These are phyloP conservation scores for Sminthurinus aureus DNA, from an alignment of 2,888 invertebrate species.

Conservation along the genomic window DNA sequence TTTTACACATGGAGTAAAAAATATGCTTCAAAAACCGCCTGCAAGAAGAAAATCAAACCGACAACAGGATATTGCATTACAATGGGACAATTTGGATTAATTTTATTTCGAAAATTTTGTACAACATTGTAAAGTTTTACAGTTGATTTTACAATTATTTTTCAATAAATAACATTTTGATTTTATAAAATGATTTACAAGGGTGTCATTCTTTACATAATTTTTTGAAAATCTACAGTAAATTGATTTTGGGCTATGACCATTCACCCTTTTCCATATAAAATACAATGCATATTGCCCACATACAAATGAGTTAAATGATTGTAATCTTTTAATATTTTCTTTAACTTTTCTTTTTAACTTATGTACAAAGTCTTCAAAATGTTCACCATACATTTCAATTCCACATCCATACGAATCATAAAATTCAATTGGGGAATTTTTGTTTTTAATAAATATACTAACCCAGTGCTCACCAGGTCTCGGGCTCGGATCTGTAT, in stretches of 20 bases:
- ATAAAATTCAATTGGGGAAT: slow-evolving; percentile 32
- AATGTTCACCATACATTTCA: slow-evolving; percentile 12
- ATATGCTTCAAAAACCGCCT: background rate
- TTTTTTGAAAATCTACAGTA: slow-evolving; percentile 25
- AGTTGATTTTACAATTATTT: slow-evolving; percentile 1
- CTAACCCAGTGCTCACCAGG: slow-evolving; percentile 41
- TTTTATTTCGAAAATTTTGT: slow-evolving; percentile 26
- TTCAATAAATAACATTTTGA: slow-evolving; percentile 17
- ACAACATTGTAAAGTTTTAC: slow-evolving; percentile 23
- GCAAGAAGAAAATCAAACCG: background rate
- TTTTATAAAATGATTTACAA: slow-evolving; percentile 11
- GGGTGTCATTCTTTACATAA: slow-evolving; percentile 13
- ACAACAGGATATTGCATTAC: background rate
- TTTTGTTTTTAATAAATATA: slow-evolving; percentile 18
- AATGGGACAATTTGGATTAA: slow-evolving; percentile 5
- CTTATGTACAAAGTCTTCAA: slow-evolving; percentile 38
- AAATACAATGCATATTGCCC: slow-evolving; percentile 29
- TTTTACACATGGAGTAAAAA: background rate
- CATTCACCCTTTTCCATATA: slow-evolving; percentile 11
- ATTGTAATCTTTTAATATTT: slow-evolving; percentile 29
- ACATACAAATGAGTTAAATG: slow-evolving; percentile 9
- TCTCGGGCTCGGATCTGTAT: slow-evolving; percentile 9
- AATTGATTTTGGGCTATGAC: background rate
- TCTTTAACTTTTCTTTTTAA: background rate
- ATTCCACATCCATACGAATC: slow-evolving; percentile 39